Percentiles rank a stretch among this genome's conserved stretches.
These are phyloP conservation scores for Buathra laborator DNA, from an alignment of 2,888 invertebrate species.

Conservation along the genomic window DNA sequence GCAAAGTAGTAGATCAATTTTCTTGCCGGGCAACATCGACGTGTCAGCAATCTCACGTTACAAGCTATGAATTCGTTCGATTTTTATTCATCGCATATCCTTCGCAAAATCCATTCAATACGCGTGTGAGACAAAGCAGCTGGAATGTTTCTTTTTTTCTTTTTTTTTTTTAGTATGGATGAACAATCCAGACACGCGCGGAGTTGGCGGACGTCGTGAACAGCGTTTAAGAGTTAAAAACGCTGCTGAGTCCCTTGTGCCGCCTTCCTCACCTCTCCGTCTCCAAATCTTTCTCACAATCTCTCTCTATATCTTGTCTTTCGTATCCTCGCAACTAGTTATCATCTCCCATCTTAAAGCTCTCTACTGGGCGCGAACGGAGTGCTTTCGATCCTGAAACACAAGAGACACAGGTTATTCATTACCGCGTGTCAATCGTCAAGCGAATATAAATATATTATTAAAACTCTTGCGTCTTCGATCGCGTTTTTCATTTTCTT, in stretches of 20 bases:
- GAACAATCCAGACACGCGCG: constrained; percentile 59
- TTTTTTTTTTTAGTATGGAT: constrained; percentile 49
- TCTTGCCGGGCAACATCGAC: constrained; percentile 48
- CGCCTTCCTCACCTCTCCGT: constrained; percentile 49
- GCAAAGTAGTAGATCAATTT: constrained; percentile 65
- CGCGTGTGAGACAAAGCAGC: constrained; percentile 76
- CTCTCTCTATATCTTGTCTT: constrained; percentile 34
- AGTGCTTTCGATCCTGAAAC: constrained; percentile 83
- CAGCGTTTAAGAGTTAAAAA: constrained; percentile 69
- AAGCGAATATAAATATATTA: constrained; percentile 44
- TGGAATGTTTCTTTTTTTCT: constrained; percentile 80
- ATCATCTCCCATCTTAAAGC: constrained; percentile 27
- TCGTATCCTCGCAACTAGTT: constrained; percentile 47
- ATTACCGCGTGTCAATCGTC: constrained; percentile 63
- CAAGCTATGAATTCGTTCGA: constrained; percentile 56
- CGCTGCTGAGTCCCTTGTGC: constrained; percentile 64
- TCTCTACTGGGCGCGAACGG: constrained; percentile 81
- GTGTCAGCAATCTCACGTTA: constrained; percentile 59
- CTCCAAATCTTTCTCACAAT: constrained; percentile 33
- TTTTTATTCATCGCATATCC: constrained; percentile 41
- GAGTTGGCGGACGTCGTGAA: constrained; percentile 60
- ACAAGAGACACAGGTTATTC: constrained; percentile 75
- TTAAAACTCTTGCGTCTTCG: constrained; percentile 52
- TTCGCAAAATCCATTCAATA: constrained; percentile 55
- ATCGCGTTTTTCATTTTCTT: neutral